phyloP scores from a whole-genome alignment of 2,113 vertebrate species.

The Mugil cephalus region DNA sequence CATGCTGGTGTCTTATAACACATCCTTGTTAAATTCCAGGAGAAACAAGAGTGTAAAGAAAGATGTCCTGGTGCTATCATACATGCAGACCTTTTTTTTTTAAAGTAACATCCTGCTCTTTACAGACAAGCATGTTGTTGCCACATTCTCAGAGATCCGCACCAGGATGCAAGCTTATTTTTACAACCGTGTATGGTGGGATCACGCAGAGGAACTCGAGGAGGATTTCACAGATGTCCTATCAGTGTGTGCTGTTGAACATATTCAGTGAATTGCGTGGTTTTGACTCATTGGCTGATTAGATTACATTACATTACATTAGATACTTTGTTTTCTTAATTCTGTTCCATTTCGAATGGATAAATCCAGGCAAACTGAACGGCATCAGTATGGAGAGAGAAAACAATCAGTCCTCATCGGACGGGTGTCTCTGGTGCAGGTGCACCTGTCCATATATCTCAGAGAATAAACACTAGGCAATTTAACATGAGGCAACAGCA shows the following conservation, averaged over 20 bases:
- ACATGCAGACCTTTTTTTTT: conserved; percentile 13
- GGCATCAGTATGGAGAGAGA: no score
- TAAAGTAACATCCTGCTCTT: background rate
- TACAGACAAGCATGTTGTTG: background rate
- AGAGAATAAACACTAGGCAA: no score
- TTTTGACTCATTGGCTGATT: background rate
- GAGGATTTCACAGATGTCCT: background rate
- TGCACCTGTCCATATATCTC: no score
- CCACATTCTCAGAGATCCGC: conserved; percentile 4
- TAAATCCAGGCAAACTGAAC: no score
- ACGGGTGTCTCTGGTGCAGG: no score
- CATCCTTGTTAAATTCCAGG: conserved; percentile 29
- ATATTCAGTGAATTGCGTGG: background rate
- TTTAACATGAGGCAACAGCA: no score
- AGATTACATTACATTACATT: no score
- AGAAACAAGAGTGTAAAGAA: conserved; percentile 6
- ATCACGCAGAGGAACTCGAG: background rate
- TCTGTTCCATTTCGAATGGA: no score
- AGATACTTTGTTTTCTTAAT: no score
- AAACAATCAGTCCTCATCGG: no score
- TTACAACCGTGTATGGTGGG: background rate
- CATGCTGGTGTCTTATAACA: background rate
- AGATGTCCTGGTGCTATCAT: background rate
- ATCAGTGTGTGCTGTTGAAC: background rate
- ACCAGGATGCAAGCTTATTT: conserved; percentile 1